These are phyloP conservation scores for Polia nebulosa DNA, from an alignment of 2,888 invertebrate genomes.

Conservation along the genomic window DNA sequence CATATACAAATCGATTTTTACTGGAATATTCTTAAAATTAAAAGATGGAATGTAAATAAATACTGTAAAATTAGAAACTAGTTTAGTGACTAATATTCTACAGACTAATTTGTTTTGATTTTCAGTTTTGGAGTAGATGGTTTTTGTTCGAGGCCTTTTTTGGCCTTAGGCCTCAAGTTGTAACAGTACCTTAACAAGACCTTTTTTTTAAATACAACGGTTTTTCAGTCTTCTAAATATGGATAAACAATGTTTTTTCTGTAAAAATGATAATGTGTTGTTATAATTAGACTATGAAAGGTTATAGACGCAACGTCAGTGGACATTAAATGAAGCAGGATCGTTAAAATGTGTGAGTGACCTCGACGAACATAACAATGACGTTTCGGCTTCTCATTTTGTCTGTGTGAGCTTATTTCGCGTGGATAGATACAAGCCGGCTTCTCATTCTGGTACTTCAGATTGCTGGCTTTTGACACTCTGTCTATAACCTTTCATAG, in stretches of 20 bases:
- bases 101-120: constrained; percentile 42
- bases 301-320: no score
- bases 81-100: constrained; percentile 60
- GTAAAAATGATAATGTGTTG: background rate
- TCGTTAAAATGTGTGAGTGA: no score
- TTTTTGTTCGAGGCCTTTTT: constrained; percentile 11
- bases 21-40: constrained; percentile 47
- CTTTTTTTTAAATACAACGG: background rate
- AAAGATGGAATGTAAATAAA: constrained; percentile 67
- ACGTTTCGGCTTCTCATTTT: no score
- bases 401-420: no score
- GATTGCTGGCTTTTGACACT: no score
- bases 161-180: constrained; percentile 11
- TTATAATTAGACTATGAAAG: no score
- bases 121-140: constrained; percentile 34
- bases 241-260: background rate
- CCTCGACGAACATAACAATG: no score
- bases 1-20: constrained; percentile 29
- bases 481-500: no score
- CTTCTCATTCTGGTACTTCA: no score
- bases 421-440: no score
- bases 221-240: constrained; percentile 26
- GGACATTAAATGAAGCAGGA: no score
- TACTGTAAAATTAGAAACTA: constrained; percentile 65
- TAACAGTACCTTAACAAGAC: background rate